phyloP scores from a whole-genome alignment of 2,113 vertebrate genomes.

The Acrocephalus kingi region DNA sequence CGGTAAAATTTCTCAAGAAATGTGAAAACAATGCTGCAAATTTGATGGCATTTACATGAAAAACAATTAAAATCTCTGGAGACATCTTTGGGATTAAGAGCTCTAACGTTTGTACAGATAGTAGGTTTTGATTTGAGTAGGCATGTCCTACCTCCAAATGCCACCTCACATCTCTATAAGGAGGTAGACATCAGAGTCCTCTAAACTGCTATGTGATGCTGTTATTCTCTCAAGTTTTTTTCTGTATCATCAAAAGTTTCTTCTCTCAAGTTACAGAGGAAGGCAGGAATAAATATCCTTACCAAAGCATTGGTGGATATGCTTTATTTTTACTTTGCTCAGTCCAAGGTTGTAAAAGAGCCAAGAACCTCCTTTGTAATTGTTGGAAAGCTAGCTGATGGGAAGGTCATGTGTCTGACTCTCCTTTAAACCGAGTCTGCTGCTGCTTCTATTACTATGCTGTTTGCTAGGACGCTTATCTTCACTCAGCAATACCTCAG shows the following conservation, averaged over 20 bases:
- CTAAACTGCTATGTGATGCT: neutral
- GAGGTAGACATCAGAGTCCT: neutral
- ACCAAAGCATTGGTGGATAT: neutral
- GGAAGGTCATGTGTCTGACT: neutral
- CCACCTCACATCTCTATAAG: neutral
- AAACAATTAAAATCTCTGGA: neutral
- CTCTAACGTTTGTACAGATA: neutral
- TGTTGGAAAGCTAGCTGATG: neutral
- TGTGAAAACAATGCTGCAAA: neutral
- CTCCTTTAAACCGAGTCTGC: slow-evolving; percentile 2
- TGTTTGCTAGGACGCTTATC: neutral
- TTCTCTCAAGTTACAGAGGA: neutral
- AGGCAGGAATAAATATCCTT: neutral
- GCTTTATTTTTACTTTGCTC: neutral
- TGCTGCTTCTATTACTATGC: neutral
- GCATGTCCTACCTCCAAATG: neutral
- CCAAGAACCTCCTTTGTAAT: slow-evolving; percentile 5
- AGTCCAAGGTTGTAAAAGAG: neutral
- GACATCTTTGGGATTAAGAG: neutral
- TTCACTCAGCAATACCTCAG: slow-evolving; percentile 4
- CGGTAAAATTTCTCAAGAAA: neutral
- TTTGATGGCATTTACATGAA: neutral
- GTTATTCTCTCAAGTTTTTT: neutral
- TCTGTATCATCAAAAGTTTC: neutral
- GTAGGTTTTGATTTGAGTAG: neutral